A percentile compares a stretch with the other conserved stretches of the same genome.
These are phyloP conservation scores for Aspidapion aeneum DNA, from an alignment of 2,888 invertebrate species.

Conservation along the genomic window DNA sequence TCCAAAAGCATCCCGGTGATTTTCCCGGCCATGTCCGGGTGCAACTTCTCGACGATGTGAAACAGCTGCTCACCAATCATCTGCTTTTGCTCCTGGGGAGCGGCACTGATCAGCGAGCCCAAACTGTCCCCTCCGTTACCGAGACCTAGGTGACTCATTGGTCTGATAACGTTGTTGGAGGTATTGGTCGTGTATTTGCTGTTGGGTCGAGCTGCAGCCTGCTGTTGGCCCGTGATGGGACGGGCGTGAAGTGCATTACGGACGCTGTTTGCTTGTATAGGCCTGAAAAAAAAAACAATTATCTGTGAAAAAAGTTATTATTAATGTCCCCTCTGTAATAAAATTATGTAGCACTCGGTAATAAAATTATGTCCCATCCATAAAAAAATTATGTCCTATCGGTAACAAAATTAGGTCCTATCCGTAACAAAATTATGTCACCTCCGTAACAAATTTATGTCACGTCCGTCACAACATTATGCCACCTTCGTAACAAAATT, in stretches of 20 bases:
- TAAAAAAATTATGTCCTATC: no score
- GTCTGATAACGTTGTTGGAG: slow-evolving; percentile 38
- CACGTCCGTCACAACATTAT: no score
- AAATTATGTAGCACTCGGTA: no score
- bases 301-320: no score
- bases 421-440: no score
- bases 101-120: slow-evolving; percentile 75
- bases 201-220: slow-evolving; percentile 59
- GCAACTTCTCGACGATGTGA: slow-evolving; percentile 87
- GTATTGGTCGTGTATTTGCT: slow-evolving; percentile 81
- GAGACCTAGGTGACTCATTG: slow-evolving; percentile 32
- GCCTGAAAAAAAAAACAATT: no score
- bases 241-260: slow-evolving; percentile 19
- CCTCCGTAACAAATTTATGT: no score
- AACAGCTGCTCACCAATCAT: slow-evolving; percentile 58
- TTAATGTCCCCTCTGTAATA: no score
- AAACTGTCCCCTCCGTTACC: slow-evolving; percentile 57
- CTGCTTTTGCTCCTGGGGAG: slow-evolving; percentile 96
- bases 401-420: no score
- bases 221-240: slow-evolving; percentile 50
- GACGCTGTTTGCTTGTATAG: neutral
- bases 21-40: slow-evolving; percentile 91
- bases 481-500: no score
- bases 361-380: no score
- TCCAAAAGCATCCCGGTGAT: slow-evolving; percentile 99